phyloP scores from a whole-genome alignment of 2,113 vertebrate genomes.

The Microtus montanus region DNA sequence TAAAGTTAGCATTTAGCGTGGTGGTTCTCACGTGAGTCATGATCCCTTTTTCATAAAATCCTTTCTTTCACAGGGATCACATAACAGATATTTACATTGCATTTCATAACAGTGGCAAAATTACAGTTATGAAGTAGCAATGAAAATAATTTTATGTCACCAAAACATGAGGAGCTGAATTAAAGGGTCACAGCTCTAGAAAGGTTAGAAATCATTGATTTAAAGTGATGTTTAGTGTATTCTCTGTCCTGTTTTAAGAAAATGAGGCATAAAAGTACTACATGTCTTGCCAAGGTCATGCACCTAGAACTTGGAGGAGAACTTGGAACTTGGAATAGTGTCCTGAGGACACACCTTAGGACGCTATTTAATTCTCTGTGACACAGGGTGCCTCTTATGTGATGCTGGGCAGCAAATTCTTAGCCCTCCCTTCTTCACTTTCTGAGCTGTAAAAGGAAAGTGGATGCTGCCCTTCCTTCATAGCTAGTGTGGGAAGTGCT shows the following conservation, averaged over 20 bases:
- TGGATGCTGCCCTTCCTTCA: neutral
- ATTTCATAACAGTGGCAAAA: neutral
- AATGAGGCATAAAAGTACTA: neutral
- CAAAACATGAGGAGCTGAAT: neutral
- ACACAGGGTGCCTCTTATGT: neutral
- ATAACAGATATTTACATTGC: neutral
- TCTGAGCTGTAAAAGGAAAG: neutral
- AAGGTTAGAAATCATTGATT: neutral
- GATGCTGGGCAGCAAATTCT: neutral
- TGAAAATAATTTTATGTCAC: neutral
- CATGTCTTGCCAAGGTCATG: neutral
- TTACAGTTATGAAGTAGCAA: neutral
- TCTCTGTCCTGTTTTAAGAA: neutral
- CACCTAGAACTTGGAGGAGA: neutral
- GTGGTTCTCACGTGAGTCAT: neutral
- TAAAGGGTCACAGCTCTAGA: neutral
- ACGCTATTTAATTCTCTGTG: neutral
- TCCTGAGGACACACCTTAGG: neutral
- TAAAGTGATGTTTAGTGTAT: neutral
- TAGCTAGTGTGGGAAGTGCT: too few species aligned
- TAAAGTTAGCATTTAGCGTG: neutral
- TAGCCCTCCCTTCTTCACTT: slow-evolving; percentile 4
- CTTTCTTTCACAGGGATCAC: neutral
- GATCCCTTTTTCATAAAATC: neutral
- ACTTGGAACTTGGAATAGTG: neutral